Evolutionary conservation across 2,113 vertebrate genomes (phyloP), one percentile per base, ranked within the genome.

Genomic region (Engraulis encrasicolus): DNA sequence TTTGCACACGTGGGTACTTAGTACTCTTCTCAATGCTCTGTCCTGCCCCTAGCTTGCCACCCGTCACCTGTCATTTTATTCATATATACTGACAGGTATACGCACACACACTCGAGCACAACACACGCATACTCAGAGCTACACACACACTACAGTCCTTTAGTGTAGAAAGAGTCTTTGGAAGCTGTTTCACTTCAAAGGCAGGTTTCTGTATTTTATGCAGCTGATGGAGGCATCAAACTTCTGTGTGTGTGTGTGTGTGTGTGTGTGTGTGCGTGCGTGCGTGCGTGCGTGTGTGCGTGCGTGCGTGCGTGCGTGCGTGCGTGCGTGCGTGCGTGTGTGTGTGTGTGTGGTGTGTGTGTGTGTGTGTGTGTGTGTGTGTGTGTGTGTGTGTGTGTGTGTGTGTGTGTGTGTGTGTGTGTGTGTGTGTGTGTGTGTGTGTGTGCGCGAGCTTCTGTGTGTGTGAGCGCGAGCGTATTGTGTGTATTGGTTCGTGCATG

Each of bases 261-360:
- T 54, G 50, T 15, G 52, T 36, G 37, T 52, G 98, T 99, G 93
- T 96, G 97, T 88, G 45, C 15, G n/a, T n/a, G 20, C 7, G 19
- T 27, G 36, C 6, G 66, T 1, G 38, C 18, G 79, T 1, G 38
- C 18, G 79, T 80, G 27, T 11, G 77, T 1, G 37, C 18, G 78
- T 2, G 58, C 48, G 71, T 23, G 74, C 17, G 48, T 54, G 50
- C 11, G 52, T 36, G 37, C 45, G 98, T 99, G 93, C 96, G 97
- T 88, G 45, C 15, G n/a, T n/a, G 20, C 7, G 19, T 27, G 36
- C 6, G 66, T 1, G 38, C 18, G 79, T 31, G 79, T 86, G 81
- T 85, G 74, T 27, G 61, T 1, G 74, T 19, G 37, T 12, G 78
- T n/a, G n/a, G n/a, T n/a, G n/a, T n/a, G n/a, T n/a, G n/a, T n/a